phyloP scores from a whole-genome alignment of 2,888 invertebrate species.

The Parthenolecanium corni region DNA sequence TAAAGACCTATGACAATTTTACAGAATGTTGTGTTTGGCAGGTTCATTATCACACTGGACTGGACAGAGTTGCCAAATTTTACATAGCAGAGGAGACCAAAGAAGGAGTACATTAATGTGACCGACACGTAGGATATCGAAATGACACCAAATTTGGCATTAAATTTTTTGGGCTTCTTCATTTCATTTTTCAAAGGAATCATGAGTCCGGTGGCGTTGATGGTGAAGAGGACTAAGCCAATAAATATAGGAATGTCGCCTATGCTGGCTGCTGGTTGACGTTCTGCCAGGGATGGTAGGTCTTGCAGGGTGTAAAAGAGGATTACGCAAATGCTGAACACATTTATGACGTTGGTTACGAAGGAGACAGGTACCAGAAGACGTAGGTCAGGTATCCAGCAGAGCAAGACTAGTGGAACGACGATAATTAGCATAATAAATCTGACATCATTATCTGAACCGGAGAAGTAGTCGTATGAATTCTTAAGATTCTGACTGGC shows the following conservation, averaged over 20 bases:
- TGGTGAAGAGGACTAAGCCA: conserved; percentile 9
- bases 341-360: conserved; percentile 7
- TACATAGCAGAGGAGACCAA: conserved; percentile 11
- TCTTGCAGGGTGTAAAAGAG: conserved; percentile 6
- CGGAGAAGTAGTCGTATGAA: conserved; percentile 19
- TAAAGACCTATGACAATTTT: conserved; percentile 11
- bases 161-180: conserved; percentile 6
- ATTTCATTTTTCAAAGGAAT: conserved; percentile 19
- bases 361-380: conserved; percentile 6
- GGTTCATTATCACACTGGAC: conserved; percentile 7
- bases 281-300: conserved; percentile 1
- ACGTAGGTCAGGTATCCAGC: conserved; percentile 17
- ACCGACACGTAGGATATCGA: conserved; percentile 6
- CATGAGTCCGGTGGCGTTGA: conserved; percentile 21
- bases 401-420: conserved; percentile 16
- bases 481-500: conserved; percentile 13
- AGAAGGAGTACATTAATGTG: conserved; percentile 3
- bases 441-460: background rate
- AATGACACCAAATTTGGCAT: conserved; percentile 11
- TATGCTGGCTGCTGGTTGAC: background rate
- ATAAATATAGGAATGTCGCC: conserved; percentile 6
- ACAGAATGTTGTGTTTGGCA: background rate
- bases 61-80: conserved; percentile 4
- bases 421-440: conserved; percentile 2
- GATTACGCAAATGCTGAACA: conserved; percentile 7